These are phyloP conservation scores for Cariama cristata DNA, from an alignment of 2,113 vertebrate species.

Conservation along the genomic window DNA sequence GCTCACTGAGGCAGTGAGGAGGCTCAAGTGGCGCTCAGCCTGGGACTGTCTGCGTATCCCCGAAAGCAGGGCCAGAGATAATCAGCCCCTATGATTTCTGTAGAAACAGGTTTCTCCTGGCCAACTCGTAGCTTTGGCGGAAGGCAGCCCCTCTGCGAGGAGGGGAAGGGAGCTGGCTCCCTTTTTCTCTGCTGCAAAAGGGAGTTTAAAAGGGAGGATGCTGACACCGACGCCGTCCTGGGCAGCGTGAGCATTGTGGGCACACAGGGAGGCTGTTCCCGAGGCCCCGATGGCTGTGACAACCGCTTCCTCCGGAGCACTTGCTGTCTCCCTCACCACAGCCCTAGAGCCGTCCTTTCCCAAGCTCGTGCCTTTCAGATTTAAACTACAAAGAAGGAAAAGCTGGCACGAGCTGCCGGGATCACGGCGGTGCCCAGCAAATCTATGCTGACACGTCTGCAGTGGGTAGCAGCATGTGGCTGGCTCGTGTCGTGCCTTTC, in stretches of 20 bases:
- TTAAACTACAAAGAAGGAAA: neutral
- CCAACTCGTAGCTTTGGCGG: neutral
- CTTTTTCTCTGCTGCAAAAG: neutral
- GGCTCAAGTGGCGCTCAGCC: neutral
- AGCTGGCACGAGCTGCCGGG: constrained; percentile 7
- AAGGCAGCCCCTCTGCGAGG: neutral
- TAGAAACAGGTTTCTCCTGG: neutral
- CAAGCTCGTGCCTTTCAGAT: neutral
- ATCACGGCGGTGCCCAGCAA: constrained; percentile 16
- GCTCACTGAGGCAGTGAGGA: fast-evolving
- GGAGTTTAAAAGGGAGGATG: fast-evolving
- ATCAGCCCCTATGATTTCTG: neutral
- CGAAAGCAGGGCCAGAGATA: neutral
- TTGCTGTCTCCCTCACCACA: neutral
- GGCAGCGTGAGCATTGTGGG: fast-evolving
- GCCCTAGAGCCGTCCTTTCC: neutral
- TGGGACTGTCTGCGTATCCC: neutral
- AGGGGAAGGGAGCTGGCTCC: fast-evolving
- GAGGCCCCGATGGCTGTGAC: fast-evolving
- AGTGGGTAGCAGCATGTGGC: constrained; percentile 30
- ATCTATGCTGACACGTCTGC: constrained; percentile 31
- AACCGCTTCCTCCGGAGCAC: neutral
- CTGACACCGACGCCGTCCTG: fast-evolving
- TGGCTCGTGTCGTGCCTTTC: neutral
- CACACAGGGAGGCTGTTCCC: neutral